Evolutionary conservation across 1,140 invertebrate species (phyloP), one percentile per base, ranked within the genome.

Genomic region (Whitmania pigra): DNA sequence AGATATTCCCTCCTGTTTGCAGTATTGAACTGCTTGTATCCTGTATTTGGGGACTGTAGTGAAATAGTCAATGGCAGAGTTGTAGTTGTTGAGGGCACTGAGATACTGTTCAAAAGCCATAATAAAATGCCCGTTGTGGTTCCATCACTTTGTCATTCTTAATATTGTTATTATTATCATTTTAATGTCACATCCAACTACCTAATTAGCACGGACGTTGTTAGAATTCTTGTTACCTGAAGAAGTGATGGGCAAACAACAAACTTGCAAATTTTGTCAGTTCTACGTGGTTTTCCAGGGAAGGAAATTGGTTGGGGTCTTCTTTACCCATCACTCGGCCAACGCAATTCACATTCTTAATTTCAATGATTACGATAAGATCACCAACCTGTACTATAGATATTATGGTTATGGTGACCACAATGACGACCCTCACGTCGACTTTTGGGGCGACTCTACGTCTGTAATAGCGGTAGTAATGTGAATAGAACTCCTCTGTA

Each of bases 391-490:
- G 92, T 72, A 93, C 86, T 17, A 88, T 79, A 0, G 92, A 94
- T 76, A 95, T 89, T 1, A 94, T 84, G 5, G 89, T 86, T 53
- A 95, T 88, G 18, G 89, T 88, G 2, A 90, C 90, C 36, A 88
- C 86, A 69, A 95, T 86, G 4, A 95, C 92, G 71, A 93, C 85
- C 71, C 90, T 82, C 22, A 93, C 89, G 83, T 95, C 93, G 7
- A 95, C 91, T 82, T 93, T 92, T 3, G 92, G 92, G 17, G 90
- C 88, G 79, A 91, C 87, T 67, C 89, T 85, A 70, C 89, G 84
- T 43, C 89, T 83, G 82, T 94, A 95, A 80, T 94, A 95, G 73
- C 89, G 86, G 81, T 93, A 95, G 80, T 94, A 94, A 84, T 93
- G 89, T 43, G 88, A 86, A 81, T 92, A 92, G 77, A 91, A 89